Base-by-base conservation (phyloP, 2,888 invertebrate species). In the Hybos culiciformis region DNA sequence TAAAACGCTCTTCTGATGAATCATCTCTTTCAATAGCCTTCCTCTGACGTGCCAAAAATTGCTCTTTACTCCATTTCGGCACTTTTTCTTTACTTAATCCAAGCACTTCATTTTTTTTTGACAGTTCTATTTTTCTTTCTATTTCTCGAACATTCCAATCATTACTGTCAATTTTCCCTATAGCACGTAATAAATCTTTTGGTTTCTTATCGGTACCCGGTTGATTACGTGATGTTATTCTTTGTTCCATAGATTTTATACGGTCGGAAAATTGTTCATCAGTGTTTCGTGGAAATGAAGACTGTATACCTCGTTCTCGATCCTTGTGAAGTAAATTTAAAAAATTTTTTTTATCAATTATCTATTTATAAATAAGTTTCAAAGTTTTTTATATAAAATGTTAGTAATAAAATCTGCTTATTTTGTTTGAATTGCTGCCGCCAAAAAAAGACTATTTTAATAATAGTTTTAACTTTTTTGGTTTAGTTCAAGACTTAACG, bases 131-230 rank as follows among this genome's bases (percentile, higher is more conserved):
- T 66, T 91, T 90, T 60, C 84, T 80, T 59, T 92, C 90, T 23
- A 92, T 86, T 63, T 87, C 82, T 52, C 83, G 82, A 26, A 91
- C 80, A 65, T 91, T 90, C 90, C 91, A 91, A 63, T 92, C 91
- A 45, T 77, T 82, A 46, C 81, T 78, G 59, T 90, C 88, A 50
- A 91, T 84, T 68, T 84, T 85, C 41, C 90, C 90, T 47, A 91
- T 87, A 36, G 90, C 84, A 48, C 90, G 74, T 64, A 85, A 71
- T 47, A 91, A 70, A 66, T 90, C 90, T 63, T 82, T 85, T 2
- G 87, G 90, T 61, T 88, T 90, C 53, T 83, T 83, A 18, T 80
- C 76, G 1, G 72, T 64, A 2, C 75, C 66, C 39, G 68, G 66
- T 8, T 68, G 66, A 44, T 63, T 69, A 4, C 71, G 70, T 37